Evolutionary conservation across 2,113 vertebrate genomes (phyloP), one percentile per base, ranked within the genome.

Genomic region (Xiphias gladius): DNA sequence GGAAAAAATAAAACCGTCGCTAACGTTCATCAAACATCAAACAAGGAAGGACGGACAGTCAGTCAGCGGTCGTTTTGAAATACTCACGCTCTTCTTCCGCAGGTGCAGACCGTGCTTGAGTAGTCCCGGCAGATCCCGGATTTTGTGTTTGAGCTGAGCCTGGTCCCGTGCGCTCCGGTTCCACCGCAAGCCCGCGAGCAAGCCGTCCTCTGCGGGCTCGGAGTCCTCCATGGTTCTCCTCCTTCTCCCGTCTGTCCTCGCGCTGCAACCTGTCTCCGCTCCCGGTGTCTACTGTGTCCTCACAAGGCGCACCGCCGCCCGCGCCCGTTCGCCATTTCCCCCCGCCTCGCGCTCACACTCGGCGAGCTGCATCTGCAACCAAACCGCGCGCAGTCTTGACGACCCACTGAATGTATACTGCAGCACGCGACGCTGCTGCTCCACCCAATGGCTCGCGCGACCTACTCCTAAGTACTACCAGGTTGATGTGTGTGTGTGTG

Each of bases 51-150:
- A 86, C 73, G 28, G 59, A 59, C 63, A 37, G 37, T 26, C 52
- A 10, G 14, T 0, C 61, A 20, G 48, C 24, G 81, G 84, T 73
- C 30, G 71, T 22, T 76, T 58, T 37, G 64, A 77, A 50, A 67
- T 65, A 96, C 95, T 96, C 94, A 96, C 95, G 94, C 94, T 96
- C 90, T 97, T 98, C 95, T 97, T 98, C 93, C 97, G 95, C 96
- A 98, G 94, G 88, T 97, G 97, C 84, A 98, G 96, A 61, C 97
- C 97, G 94, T 97, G 97, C 84, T 97, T 97, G 74, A 98, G 95
- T 73, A 98, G 92, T 52, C 97, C 96, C 3, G 98, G 98, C 87
- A 99, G 95, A 79, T 98, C 97, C 92, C 95, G 91, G 85, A 99
- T 97, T 94, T 97, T 97, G 89, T 98, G 97, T 89, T 97, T 97